phyloP scores from a whole-genome alignment of 2,888 invertebrate genomes.

The Subacronicta megacephala region DNA sequence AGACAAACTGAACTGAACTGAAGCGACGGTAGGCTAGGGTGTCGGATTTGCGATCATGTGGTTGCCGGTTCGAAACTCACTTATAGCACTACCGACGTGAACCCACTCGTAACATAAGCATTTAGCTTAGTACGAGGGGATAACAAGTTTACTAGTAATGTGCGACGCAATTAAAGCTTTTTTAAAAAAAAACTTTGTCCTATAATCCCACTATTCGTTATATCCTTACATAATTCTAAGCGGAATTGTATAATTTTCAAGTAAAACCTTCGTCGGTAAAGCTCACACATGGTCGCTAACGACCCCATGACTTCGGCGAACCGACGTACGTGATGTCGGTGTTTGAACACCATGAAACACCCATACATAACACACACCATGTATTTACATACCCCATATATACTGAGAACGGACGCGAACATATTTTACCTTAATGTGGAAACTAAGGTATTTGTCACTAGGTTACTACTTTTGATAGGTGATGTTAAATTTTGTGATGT shows the following conservation, averaged over 20 bases:
- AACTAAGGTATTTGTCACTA: conserved; percentile 46
- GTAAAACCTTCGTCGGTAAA: conserved; percentile 61
- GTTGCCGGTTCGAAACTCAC: too few species aligned
- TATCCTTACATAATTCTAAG: conserved; percentile 5
- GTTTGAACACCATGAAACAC: conserved; percentile 45
- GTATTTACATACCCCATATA: conserved; percentile 58
- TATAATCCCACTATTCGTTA: conserved; percentile 4
- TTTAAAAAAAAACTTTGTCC: too few species aligned
- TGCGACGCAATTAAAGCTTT: too few species aligned
- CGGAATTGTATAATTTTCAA: conserved; percentile 51
- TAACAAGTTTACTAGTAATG: too few species aligned
- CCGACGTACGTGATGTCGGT: conserved; percentile 58
- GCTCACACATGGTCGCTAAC: conserved; percentile 74
- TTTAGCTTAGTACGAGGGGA: too few species aligned
- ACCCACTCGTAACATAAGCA: too few species aligned
- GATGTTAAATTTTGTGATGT: conserved; percentile 13
- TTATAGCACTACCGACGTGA: too few species aligned
- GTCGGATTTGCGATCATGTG: too few species aligned
- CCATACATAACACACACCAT: conserved; percentile 35
- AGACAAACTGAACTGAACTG: too few species aligned
- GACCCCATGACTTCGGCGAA: conserved; percentile 68
- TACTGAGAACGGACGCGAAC: conserved; percentile 30
- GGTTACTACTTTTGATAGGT: conserved; percentile 13
- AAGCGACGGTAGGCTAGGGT: too few species aligned
- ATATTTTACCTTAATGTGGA: conserved; percentile 30